phyloP scores from a whole-genome alignment of 2,113 vertebrate species.

The Riparia riparia region DNA sequence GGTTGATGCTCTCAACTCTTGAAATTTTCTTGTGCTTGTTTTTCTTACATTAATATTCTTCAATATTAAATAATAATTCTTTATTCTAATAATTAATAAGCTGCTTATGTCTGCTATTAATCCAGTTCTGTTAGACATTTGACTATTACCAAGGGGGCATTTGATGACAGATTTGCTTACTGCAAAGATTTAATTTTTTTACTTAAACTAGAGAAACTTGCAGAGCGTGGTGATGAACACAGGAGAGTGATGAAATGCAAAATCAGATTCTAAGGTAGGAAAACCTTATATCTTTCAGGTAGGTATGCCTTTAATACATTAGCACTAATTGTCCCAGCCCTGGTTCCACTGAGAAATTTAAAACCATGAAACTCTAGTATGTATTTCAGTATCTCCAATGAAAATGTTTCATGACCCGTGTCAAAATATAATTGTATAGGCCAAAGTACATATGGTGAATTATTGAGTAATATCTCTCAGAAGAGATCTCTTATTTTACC shows the following conservation, averaged over 20 bases:
- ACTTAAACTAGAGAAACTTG: not conserved
- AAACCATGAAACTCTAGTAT: not conserved
- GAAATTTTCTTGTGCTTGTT: not conserved
- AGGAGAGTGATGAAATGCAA: not conserved
- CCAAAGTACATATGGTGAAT: not conserved
- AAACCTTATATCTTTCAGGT: not conserved
- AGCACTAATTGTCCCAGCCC: not conserved
- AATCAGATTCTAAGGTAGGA: not conserved
- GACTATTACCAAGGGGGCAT: not conserved
- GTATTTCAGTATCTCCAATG: not conserved
- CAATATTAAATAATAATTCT: not conserved
- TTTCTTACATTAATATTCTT: not conserved
- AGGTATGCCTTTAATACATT: not conserved
- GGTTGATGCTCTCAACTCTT: constrained; percentile 24
- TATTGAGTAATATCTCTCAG: not conserved
- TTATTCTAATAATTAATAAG: not conserved
- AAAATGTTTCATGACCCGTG: not conserved
- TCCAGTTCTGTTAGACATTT: not conserved
- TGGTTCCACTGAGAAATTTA: not conserved
- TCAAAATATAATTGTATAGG: not conserved
- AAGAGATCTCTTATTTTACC: not conserved
- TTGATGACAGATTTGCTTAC: not conserved
- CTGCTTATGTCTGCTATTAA: not conserved
- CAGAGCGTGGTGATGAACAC: not conserved
- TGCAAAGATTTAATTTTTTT: not conserved